These are phyloP conservation scores for Colaptes auratus DNA, from an alignment of 2,113 vertebrate species.

Conservation along the genomic window DNA sequence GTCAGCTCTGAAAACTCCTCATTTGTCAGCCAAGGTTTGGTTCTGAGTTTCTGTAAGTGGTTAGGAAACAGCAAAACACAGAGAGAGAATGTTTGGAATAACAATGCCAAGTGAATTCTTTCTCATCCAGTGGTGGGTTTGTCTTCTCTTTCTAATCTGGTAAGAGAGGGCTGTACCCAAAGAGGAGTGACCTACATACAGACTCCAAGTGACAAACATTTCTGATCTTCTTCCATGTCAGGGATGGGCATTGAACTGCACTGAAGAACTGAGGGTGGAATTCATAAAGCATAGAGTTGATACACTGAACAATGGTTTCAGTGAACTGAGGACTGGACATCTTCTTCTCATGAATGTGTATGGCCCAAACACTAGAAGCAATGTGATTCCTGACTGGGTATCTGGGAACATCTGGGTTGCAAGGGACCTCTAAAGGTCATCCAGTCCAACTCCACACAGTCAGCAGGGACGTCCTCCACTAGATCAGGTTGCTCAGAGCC, in stretches of 20 bases:
- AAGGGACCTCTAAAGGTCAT: neutral
- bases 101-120: neutral
- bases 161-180: neutral
- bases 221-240: constrained; percentile 21
- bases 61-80: neutral
- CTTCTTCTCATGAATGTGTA: neutral
- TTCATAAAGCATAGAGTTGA: neutral
- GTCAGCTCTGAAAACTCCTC: neutral
- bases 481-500: too few relatives aligned
- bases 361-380: neutral
- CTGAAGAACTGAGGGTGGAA: neutral
- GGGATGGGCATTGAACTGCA: constrained; percentile 14
- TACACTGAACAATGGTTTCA: neutral
- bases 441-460: too few relatives aligned
- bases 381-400: neutral
- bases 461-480: too few relatives aligned
- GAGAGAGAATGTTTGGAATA: neutral
- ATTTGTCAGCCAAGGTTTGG: neutral
- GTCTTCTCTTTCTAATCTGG: constrained; percentile 18
- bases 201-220: constrained; percentile 19
- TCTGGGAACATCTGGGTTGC: neutral
- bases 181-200: constrained; percentile 50
- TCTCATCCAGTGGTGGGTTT: neutral
- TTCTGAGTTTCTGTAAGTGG: neutral
- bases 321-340: neutral